phyloP scores from a whole-genome alignment of 2,888 invertebrate species.

The Eudemis profundana region DNA sequence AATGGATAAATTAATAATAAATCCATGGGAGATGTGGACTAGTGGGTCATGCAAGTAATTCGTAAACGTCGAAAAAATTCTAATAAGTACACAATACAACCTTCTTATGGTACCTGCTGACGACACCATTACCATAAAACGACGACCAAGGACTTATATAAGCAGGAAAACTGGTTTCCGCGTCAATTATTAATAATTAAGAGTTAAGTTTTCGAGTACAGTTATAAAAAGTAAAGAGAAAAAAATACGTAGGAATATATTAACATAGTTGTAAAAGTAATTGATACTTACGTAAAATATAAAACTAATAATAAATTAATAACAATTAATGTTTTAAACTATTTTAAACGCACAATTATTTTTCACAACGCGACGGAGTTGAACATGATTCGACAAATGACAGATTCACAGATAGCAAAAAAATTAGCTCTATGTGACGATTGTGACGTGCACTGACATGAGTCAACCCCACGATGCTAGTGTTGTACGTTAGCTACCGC shows the following conservation, averaged over 20 bases:
- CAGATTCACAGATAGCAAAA: constrained; percentile 52
- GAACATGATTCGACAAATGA: constrained; percentile 71
- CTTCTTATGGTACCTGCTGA: constrained; percentile 25
- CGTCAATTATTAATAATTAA: constrained; percentile 58
- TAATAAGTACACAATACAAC: constrained; percentile 2
- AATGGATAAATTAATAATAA: constrained; percentile 11
- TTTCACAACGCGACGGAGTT: constrained; percentile 56
- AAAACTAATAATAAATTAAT: constrained; percentile 39
- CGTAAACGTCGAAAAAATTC: constrained; percentile 7
- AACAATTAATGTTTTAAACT: constrained; percentile 41
- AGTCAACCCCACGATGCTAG: neutral
- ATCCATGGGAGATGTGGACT: constrained; percentile 23
- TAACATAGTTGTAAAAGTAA: constrained; percentile 52
- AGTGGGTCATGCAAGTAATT: constrained; percentile 39
- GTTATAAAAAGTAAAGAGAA: constrained; percentile 6
- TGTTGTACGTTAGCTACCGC: neutral
- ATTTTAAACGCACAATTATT: constrained; percentile 48
- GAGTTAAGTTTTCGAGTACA: constrained; percentile 47
- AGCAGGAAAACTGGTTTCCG: constrained; percentile 69
- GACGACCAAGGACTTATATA: constrained; percentile 63
- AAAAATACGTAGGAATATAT: constrained; percentile 9
- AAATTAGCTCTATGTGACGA: constrained; percentile 27
- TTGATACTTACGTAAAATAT: constrained; percentile 44
- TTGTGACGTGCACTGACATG: constrained; percentile 34
- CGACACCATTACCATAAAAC: constrained; percentile 58